A percentile compares a stretch with the other conserved stretches of the same genome.
Conservation (phyloP, 1,140 invertebrate species). For the Lepidurus arcticus region DNA sequence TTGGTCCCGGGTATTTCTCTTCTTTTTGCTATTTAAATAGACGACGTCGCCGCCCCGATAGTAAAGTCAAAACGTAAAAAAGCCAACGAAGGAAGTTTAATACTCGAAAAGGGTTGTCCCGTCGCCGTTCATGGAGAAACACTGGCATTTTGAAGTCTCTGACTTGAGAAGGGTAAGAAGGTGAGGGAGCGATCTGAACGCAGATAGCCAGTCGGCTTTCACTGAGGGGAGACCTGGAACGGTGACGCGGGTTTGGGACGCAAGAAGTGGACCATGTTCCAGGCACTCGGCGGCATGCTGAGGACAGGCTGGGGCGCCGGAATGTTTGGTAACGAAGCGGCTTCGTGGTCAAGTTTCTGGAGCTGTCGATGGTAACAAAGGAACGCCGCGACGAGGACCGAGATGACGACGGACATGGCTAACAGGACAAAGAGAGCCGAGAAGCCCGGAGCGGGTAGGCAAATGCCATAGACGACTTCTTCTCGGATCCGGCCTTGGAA, state of each 20-base stretch:
- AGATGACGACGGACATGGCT: conserved; percentile 71
- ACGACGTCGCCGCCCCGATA: not conserved
- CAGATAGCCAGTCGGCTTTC: not conserved
- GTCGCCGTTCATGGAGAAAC: not conserved
- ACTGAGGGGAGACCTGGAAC: not conserved
- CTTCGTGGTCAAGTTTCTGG: conserved; percentile 31
- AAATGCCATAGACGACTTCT: conserved; percentile 78
- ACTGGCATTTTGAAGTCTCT: conserved; percentile 13
- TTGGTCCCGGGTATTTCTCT: not conserved
- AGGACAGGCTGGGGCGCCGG: conserved; percentile 23
- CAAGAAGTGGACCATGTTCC: conserved; percentile 33
- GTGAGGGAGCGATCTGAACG: not conserved
- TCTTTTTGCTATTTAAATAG: not conserved
- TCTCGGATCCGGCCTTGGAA: conserved; percentile 57
- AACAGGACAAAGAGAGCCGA: conserved; percentile 79
- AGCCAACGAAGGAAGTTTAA: not conserved
- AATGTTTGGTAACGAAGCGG: conserved; percentile 23
- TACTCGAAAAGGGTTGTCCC: not conserved
- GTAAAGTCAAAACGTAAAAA: not conserved
- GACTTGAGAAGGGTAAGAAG: not conserved
- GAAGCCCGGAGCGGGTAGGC: conserved; percentile 79
- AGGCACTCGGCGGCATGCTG: conserved; percentile 26
- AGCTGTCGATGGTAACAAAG: conserved; percentile 39
- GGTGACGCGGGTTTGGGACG: not conserved
- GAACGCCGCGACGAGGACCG: conserved; percentile 43